Conservation (phyloP, 2,113 vertebrate genomes). For the Caranx ignobilis region DNA sequence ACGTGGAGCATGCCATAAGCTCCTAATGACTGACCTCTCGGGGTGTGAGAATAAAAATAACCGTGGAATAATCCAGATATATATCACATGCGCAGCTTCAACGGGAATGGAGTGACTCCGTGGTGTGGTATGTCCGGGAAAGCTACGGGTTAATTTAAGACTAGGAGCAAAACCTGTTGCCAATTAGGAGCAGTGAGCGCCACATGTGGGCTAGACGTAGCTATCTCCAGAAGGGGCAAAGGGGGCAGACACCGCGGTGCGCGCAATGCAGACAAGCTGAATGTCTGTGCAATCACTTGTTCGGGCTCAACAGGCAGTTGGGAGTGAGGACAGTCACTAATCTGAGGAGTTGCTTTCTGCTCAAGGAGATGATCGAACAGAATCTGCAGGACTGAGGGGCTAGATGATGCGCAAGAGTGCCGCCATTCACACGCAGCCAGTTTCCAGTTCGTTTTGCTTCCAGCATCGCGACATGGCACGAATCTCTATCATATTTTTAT, state of each 20-base stretch:
- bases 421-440: background rate
- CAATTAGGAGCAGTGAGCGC: constrained; percentile 83
- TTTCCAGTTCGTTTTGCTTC: constrained; percentile 15
- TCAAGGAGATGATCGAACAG: constrained; percentile 23
- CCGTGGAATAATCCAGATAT: constrained; percentile 49
- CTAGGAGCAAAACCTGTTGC: constrained; percentile 84
- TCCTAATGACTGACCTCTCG: background rate
- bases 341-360: background rate
- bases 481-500: constrained; percentile 37
- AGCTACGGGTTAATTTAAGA: constrained; percentile 84
- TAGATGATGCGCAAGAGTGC: background rate
- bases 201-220: constrained; percentile 77
- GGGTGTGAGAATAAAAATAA: constrained; percentile 48
- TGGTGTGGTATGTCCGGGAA: constrained; percentile 74
- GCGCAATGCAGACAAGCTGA: constrained; percentile 53
- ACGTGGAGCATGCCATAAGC: background rate
- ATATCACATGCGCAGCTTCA: constrained; percentile 54
- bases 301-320: background rate
- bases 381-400: constrained; percentile 25
- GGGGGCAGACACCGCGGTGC: constrained; percentile 54
- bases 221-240: constrained; percentile 67
- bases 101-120: constrained; percentile 49
- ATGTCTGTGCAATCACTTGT: constrained; percentile 3
- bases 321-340: background rate
- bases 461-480: constrained; percentile 55